Conservation (phyloP, 2,797 vertebrate genomes). For the Protosalanx chinensis region DNA sequence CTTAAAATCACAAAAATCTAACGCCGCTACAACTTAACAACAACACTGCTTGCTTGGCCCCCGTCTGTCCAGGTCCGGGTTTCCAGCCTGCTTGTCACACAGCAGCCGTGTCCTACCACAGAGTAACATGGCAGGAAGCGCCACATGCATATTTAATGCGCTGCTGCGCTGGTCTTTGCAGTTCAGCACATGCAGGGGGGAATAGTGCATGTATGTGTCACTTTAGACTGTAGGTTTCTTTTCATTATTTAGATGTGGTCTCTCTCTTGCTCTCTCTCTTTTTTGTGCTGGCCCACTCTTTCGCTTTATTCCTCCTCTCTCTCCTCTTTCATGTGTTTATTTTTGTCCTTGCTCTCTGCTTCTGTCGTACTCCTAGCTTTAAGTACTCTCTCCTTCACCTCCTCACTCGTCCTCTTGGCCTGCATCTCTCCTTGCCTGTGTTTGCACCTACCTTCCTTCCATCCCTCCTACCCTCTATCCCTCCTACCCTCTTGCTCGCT, state of each 20-base stretch:
- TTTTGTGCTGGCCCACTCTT: not conserved
- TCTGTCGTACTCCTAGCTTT: conserved; percentile 21
- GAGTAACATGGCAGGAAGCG: not conserved
- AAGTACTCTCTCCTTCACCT: not conserved
- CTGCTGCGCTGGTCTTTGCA: not conserved
- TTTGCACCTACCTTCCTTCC: not conserved
- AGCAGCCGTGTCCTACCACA: not conserved
- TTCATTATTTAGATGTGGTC: conserved; percentile 11
- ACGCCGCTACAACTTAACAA: not conserved
- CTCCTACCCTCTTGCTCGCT: not conserved
- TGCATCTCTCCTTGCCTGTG: not conserved
- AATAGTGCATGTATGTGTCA: not conserved
- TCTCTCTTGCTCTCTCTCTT: not conserved
- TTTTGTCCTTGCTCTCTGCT: too few species aligned
- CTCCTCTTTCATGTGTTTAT: conserved; percentile 22
- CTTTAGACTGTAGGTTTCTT: conserved; percentile 3
- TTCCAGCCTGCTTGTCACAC: not conserved
- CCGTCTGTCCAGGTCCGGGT: not conserved
- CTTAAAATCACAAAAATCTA: not conserved
- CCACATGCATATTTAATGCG: conserved; percentile 5
- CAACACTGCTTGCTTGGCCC: not conserved
- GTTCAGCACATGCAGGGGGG: not conserved
- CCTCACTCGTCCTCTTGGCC: not conserved
- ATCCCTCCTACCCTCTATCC: not conserved
- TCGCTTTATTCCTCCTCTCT: conserved; percentile 13